phyloP scores from a whole-genome alignment of 2,888 invertebrate genomes.

The Lypha dubia region DNA sequence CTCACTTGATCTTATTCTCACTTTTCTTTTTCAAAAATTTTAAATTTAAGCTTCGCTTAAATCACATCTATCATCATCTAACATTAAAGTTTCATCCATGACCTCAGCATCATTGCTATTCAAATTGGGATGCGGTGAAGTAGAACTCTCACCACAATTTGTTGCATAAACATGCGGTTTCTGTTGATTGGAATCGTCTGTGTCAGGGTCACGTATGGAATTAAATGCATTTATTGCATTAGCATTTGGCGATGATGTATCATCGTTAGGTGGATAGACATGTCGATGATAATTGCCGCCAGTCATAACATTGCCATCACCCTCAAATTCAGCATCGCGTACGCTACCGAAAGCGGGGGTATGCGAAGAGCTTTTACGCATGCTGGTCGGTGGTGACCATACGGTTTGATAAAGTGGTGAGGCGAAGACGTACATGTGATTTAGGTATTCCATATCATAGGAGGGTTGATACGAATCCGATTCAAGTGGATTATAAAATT shows the following conservation, averaged over 20 bases:
- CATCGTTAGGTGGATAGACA: constrained; percentile 83
- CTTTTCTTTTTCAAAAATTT: background rate
- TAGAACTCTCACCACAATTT: constrained; percentile 82
- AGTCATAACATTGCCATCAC: constrained; percentile 77
- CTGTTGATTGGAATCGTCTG: constrained; percentile 81
- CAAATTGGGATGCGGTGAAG: constrained; percentile 78
- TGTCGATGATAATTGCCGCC: constrained; percentile 80
- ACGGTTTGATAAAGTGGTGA: constrained; percentile 83
- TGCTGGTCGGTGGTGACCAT: constrained; percentile 83
- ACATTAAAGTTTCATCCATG: constrained; percentile 76
- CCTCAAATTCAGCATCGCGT: constrained; percentile 81
- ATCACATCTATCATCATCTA: constrained; percentile 80
- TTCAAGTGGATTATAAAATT: constrained; percentile 83
- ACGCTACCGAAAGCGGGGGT: constrained; percentile 83
- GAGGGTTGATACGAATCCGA: constrained; percentile 83
- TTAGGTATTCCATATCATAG: constrained; percentile 82
- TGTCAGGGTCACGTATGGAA: constrained; percentile 82
- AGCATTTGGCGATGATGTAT: constrained; percentile 82
- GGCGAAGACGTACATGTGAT: constrained; percentile 83
- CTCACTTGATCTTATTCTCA: background rate
- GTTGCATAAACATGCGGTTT: constrained; percentile 82
- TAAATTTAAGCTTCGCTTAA: constrained; percentile 77
- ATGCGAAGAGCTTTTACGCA: constrained; percentile 82
- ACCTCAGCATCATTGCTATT: constrained; percentile 78
- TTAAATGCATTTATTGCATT: constrained; percentile 82